These are phyloP conservation scores for Pollimyrus isidori DNA, from an alignment of 2,113 vertebrate genomes.

Conservation along the genomic window DNA sequence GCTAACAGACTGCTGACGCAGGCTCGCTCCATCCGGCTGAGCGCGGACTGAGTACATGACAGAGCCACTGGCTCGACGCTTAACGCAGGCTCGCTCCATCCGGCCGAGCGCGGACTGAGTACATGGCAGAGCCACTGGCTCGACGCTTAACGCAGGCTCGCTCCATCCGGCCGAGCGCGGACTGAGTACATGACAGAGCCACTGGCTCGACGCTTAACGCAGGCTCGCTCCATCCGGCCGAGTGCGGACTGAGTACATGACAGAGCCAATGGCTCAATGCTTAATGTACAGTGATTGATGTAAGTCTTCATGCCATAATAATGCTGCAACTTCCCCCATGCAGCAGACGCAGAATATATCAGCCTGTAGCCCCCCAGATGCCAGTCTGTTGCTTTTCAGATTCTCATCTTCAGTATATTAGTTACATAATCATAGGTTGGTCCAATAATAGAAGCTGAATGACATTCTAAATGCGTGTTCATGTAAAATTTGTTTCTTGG, in stretches of 20 bases:
- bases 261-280: background rate
- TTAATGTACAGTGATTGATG: background rate
- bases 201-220: background rate
- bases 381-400: slow-evolving; percentile 23
- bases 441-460: slow-evolving; percentile 36
- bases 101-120: background rate
- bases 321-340: slow-evolving; percentile 20
- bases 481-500: slow-evolving; percentile 38
- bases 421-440: slow-evolving; percentile 43
- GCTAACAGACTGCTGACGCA: background rate
- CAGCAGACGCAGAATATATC: slow-evolving; percentile 26
- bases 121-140: background rate
- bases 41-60: background rate
- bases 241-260: background rate
- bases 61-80: background rate
- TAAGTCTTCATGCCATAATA: background rate
- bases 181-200: background rate
- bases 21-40: background rate
- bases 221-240: background rate
- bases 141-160: background rate
- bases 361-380: slow-evolving; percentile 40
- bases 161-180: background rate
- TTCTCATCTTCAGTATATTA: slow-evolving; percentile 37
- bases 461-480: slow-evolving; percentile 34
- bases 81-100: background rate